phyloP scores from a whole-genome alignment of 2,113 vertebrate genomes.

The Hyperoodon ampullatus region DNA sequence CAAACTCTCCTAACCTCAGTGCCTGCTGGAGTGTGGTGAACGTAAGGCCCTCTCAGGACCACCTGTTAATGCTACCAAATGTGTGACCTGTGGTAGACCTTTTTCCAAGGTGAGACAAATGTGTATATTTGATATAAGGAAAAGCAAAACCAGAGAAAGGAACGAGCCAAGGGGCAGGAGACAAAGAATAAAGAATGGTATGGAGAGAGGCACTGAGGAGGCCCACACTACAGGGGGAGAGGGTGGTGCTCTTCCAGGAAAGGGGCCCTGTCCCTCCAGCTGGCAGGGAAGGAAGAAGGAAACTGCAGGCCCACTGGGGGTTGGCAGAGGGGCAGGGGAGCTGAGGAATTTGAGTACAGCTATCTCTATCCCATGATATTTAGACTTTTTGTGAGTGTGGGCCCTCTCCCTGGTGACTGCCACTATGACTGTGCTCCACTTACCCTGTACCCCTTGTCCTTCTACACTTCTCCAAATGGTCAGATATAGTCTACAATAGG shows the following conservation, averaged over 20 bases:
- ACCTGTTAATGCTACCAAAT: not conserved
- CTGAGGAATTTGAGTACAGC: not conserved
- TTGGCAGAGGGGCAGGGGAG: not conserved
- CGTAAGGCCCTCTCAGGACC: not conserved
- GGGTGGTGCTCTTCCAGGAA: not conserved
- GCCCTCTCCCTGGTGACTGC: not conserved
- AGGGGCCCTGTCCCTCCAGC: not conserved
- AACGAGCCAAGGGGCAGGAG: not conserved
- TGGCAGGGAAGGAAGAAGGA: not conserved
- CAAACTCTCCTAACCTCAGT: not conserved
- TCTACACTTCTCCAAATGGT: not conserved
- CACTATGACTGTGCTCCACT: not conserved
- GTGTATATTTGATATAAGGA: not conserved
- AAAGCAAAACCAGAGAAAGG: not conserved
- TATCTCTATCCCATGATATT: not conserved
- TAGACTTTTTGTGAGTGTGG: not conserved
- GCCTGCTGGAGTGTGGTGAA: not conserved
- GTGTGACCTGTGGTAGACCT: not conserved
- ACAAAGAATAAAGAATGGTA: slow-evolving; percentile 27
- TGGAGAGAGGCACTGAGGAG: not conserved
- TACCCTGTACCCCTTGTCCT: not conserved
- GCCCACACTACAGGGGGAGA: not conserved
- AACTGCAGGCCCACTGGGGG: not conserved
- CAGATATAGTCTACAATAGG: not conserved
- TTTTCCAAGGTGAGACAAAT: not conserved